Base-by-base conservation (phyloP, 2,888 invertebrate genomes). In the Trichopria drosophilae region DNA sequence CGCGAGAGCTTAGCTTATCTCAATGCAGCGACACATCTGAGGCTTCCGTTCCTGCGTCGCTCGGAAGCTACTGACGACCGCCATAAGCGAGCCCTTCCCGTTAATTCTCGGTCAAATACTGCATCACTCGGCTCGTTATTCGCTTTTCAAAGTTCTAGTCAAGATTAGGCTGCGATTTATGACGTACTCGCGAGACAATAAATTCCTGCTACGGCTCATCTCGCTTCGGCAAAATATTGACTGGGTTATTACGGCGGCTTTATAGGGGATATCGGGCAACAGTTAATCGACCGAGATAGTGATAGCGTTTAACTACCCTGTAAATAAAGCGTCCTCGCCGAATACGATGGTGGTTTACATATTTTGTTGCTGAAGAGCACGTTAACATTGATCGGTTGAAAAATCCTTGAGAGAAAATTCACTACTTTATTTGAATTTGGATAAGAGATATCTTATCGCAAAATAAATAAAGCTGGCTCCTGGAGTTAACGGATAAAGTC, bases 1-100 rank as follows among this genome's bases (percentile, higher is more conserved):
- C 67, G 66, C 62, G 66, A 68, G 66, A 71, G 72, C 69, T 72
- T 69, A 70, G 70, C 72, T 73, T 74, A 74, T 73, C 73, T 70
- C 65, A 65, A 67, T 67, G 68, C 68, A 66, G 55, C 62, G 67
- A 71, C 69, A 66, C 69, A 71, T 67, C 71, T 67, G 66, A 70
- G 66, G 68, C 70, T 68, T 69, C 65, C 68, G 68, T 68, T 64
- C 66, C 63, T 49, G 58, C 39, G 44, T 49, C 51, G 45, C 57
- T 46, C 67, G 55, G 56, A 62, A 71, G 67, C 67, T 67, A 69
- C 64, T 67, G 65, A 65, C 67, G 41, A 31, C 52, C 53, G 59
- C 60, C 63, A 56, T 53, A 62, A 59, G 61, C 64, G 62, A 62
- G 63, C 59, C 59, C 42, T 53, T 36, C 42, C 48, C 45, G 57